Evolutionary conservation across 2,888 invertebrate species (phyloP), one percentile per base, ranked within the genome.

Genomic region (Agriopis aurantiaria): DNA sequence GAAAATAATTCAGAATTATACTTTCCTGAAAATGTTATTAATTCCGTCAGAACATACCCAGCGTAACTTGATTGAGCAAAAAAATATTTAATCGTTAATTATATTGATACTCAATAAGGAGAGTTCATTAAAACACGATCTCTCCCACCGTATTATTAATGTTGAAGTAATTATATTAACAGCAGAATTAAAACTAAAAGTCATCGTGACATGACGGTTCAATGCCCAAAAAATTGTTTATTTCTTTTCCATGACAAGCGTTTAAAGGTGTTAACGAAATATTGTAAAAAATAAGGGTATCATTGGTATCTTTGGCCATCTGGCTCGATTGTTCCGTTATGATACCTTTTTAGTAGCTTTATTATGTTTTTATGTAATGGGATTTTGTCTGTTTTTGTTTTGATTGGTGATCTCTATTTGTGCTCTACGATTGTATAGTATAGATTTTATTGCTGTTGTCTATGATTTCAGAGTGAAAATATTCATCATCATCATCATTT

Each of bases 251-350:
- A 60, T 73, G 76, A 75, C 73, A 72, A 62, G 78, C 79, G 73
- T 81, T 79, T 78, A 81, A 74, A 77, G 76, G 80, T 78, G 79
- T 80, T 81, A 79, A 81, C 72, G 78, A 79, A 76, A 77, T 71
- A 72, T 62, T 53, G 14, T 62, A 53, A 72, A 70, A 49, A 58
- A 66, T 61, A 63, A 43, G 60, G 72, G 57, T 62, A 62, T 62
- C 53, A 43, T 53, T 53, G 2, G 23, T 52, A 63, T 60, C 64
- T 57, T 49, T 48, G 46, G 40, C 68, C 71, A 71, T 71, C 71
- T 71, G 71, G 70, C 58, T 65, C 53, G 56, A 62, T 69, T 65
- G 68, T 69, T 72, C 72, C 73, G 73, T 75, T 75, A 72, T 66
- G 52, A 69, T 70, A 56, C 59, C 49, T 55, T 67, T 72, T 69